Percentiles rank a stretch among this genome's conserved stretches.
Conservation (phyloP, 2,888 invertebrate genomes). For the Melieria crassipennis region DNA sequence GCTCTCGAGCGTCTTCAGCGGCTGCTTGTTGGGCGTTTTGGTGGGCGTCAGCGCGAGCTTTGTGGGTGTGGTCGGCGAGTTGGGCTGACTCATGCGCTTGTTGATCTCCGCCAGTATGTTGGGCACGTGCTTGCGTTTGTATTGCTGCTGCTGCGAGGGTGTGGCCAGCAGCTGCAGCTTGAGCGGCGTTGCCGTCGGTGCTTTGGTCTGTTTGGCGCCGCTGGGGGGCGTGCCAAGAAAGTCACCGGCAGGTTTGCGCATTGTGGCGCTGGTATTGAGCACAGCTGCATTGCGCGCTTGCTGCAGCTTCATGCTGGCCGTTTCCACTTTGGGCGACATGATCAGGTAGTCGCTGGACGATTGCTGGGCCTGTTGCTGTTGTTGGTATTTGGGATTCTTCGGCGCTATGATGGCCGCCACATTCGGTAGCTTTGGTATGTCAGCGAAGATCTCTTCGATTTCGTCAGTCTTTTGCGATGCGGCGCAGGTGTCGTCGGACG, state of each 20-base stretch:
- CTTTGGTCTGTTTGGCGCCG: slow-evolving; percentile 29
- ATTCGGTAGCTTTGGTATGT: slow-evolving; percentile 79
- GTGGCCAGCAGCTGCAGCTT: slow-evolving; percentile 46
- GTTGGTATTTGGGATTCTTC: slow-evolving; percentile 59
- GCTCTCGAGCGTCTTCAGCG: slow-evolving; percentile 42
- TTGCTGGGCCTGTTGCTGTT: slow-evolving; percentile 29
- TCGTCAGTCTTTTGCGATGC: slow-evolving; percentile 62
- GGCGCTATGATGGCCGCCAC: slow-evolving; percentile 80
- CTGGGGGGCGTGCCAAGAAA: slow-evolving; percentile 24
- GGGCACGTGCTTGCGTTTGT: slow-evolving; percentile 61
- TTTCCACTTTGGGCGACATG: slow-evolving; percentile 44
- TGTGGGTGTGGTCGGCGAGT: slow-evolving; percentile 51
- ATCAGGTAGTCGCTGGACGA: slow-evolving; percentile 41
- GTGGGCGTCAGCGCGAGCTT: slow-evolving; percentile 36
- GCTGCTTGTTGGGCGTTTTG: slow-evolving; percentile 32
- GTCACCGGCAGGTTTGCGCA: slow-evolving; percentile 31
- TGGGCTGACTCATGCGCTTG: slow-evolving; percentile 58
- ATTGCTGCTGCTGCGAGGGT: slow-evolving; percentile 47
- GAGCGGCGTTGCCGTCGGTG: slow-evolving; percentile 39
- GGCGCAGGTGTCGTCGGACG: slow-evolving; percentile 45
- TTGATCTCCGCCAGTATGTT: slow-evolving; percentile 63
- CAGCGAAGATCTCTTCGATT: slow-evolving; percentile 66
- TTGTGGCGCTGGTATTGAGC: slow-evolving; percentile 31
- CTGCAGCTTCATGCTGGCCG: slow-evolving; percentile 32
- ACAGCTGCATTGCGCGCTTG: slow-evolving; percentile 34